A percentile compares a stretch with the other conserved stretches of the same genome.
Evolutionary conservation across 2,113 vertebrate species (phyloP).

Genomic region (Mustela lutreola): DNA sequence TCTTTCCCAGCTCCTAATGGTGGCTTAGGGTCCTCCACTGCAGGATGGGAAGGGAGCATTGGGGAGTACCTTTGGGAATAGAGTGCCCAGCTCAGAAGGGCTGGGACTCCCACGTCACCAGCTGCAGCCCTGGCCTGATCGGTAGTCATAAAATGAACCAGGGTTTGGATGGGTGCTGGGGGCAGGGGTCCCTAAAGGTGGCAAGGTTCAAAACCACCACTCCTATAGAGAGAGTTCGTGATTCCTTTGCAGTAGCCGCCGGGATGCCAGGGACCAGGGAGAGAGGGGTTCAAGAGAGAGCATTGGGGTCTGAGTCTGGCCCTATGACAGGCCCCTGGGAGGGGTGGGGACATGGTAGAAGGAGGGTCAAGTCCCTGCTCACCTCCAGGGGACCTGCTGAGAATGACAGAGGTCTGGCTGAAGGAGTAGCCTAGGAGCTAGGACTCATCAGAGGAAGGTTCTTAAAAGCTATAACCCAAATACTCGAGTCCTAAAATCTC

Average conservation of each 20-base stretch:
- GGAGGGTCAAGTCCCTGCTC: neutral
- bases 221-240: neutral
- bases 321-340: neutral
- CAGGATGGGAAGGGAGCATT: neutral
- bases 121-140: neutral
- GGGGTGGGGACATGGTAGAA: fast-evolving
- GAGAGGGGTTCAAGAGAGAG: neutral
- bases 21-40: neutral
- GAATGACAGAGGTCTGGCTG: neutral
- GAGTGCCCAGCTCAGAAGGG: neutral
- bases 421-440: neutral
- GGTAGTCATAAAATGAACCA: neutral
- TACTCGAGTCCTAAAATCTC: neutral
- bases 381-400: neutral
- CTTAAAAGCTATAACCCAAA: neutral
- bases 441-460: neutral
- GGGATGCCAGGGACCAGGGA: neutral
- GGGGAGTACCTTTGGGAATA: neutral
- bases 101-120: neutral
- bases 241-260: neutral
- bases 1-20: neutral
- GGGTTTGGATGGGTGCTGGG: neutral
- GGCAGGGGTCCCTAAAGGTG: neutral
- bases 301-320: neutral
- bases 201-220: neutral